These are phyloP conservation scores for Stratiomys singularior DNA, from an alignment of 2,888 invertebrate genomes.

Conservation along the genomic window DNA sequence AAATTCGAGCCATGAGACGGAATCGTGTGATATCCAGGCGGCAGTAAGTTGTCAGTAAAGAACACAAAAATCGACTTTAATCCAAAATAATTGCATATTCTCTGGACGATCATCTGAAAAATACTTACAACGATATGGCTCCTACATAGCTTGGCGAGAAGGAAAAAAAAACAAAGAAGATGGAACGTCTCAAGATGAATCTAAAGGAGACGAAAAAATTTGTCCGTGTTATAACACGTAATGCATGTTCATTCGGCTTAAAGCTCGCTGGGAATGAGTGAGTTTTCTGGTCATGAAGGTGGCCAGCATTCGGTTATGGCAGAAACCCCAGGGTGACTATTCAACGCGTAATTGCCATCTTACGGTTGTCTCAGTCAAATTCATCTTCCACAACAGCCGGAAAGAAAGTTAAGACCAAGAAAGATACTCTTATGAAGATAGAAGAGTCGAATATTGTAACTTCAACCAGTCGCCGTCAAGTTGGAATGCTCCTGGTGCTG, in stretches of 20 bases:
- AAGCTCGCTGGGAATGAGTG: background rate
- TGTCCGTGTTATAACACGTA: conserved; percentile 4
- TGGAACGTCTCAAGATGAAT: background rate
- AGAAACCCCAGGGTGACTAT: conserved; percentile 20
- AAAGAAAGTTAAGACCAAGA: background rate
- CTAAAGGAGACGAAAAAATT: background rate
- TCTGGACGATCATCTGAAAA: background rate
- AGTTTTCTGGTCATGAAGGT: background rate
- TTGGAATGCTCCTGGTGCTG: no score
- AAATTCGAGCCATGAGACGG: no score
- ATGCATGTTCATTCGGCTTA: background rate
- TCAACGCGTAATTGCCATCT: conserved; percentile 29
- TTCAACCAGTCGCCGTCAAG: no score
- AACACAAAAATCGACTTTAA: background rate
- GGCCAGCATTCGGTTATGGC: background rate
- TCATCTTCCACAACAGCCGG: background rate
- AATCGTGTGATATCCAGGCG: no score
- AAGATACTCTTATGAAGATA: background rate
- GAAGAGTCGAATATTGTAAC: background rate
- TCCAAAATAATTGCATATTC: conserved; percentile 8
- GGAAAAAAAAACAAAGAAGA: background rate
- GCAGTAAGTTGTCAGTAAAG: background rate
- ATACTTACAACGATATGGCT: background rate
- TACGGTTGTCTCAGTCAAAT: conserved; percentile 13
- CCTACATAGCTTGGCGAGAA: background rate